These are phyloP conservation scores for Gracilinanus agilis DNA, from an alignment of 2,113 vertebrate genomes.

Conservation along the genomic window DNA sequence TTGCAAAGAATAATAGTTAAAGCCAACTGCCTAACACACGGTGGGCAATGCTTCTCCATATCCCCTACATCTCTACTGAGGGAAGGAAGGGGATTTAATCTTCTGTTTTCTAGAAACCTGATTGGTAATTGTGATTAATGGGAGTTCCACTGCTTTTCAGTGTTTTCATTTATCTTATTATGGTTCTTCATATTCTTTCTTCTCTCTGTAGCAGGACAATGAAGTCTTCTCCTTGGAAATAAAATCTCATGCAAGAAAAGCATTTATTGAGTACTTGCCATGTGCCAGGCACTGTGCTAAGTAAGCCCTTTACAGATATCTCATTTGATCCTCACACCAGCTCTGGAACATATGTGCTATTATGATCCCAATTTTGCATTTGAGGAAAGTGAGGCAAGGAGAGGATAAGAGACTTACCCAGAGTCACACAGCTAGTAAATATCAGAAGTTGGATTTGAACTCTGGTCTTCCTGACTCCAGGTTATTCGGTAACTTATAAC, in stretches of 20 bases:
- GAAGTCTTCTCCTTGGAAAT: background rate
- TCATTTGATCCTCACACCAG: background rate
- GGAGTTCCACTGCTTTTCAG: background rate
- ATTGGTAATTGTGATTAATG: background rate
- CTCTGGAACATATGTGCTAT: background rate
- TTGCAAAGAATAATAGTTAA: background rate
- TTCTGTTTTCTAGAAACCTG: background rate
- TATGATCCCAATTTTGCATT: background rate
- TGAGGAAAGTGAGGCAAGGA: no score
- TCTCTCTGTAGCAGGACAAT: background rate
- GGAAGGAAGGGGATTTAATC: background rate
- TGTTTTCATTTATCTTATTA: no score
- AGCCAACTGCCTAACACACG: background rate
- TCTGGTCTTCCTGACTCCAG: background rate
- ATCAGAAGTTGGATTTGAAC: background rate
- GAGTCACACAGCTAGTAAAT: background rate
- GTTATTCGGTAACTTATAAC: background rate
- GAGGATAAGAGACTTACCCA: background rate
- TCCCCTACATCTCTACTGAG: background rate
- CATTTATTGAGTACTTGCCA: background rate
- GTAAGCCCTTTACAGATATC: background rate
- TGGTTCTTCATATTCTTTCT: background rate
- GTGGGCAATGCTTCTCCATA: accelerated
- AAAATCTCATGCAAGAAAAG: background rate
- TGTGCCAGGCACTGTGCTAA: background rate